Evolutionary conservation across 2,113 vertebrate genomes (phyloP).

Genomic region (Talpa occidentalis): DNA sequence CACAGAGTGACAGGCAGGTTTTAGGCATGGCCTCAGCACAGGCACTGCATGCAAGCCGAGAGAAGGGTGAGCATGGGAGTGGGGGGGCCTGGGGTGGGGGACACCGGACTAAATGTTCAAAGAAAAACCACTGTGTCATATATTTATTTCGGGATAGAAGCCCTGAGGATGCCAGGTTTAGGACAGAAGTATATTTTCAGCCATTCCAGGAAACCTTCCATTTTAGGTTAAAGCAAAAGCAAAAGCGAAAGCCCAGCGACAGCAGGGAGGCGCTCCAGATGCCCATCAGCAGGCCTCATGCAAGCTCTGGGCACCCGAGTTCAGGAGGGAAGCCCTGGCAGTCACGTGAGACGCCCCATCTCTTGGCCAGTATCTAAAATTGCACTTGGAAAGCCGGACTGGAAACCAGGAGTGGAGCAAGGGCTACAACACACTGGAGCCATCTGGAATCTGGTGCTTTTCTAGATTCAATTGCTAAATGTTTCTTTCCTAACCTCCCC

Average conservation of each 20-base stretch:
- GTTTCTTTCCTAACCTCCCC: neutral
- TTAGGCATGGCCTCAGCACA: neutral
- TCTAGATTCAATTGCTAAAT: neutral
- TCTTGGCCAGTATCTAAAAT: neutral
- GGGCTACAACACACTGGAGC: neutral
- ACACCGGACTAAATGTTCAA: constrained; percentile 14
- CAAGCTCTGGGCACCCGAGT: constrained; percentile 61
- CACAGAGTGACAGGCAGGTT: constrained; percentile 75
- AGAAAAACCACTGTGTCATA: neutral
- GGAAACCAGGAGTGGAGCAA: neutral
- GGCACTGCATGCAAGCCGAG: constrained; percentile 22
- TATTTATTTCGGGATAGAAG: constrained; percentile 7
- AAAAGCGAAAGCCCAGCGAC: constrained; percentile 59
- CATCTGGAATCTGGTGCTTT: neutral
- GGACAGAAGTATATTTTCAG: neutral
- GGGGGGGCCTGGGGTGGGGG: neutral
- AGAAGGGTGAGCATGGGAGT: constrained; percentile 37
- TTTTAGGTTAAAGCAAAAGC: constrained; percentile 42
- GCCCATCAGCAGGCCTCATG: constrained; percentile 66
- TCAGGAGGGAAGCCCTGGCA: constrained; percentile 52
- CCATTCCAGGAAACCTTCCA: constrained; percentile 54
- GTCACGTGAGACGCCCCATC: neutral
- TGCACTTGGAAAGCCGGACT: constrained; percentile 3
- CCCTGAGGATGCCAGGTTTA: constrained; percentile 42
- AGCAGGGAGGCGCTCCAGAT: constrained; percentile 21